These are phyloP conservation scores for Aricia artaxerxes DNA, from an alignment of 2,888 invertebrate species.

Conservation along the genomic window DNA sequence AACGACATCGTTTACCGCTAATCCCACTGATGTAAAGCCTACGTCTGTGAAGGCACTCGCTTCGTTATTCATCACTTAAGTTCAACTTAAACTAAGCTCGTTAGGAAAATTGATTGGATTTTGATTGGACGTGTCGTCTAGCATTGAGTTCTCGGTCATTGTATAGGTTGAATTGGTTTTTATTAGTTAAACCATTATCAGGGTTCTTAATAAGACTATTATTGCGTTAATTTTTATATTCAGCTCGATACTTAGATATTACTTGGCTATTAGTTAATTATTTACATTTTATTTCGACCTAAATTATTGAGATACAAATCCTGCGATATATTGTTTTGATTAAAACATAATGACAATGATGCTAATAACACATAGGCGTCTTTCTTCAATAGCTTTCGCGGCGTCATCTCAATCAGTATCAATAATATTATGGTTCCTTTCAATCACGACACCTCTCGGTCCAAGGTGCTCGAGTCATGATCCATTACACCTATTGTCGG, in stretches of 20 bases:
- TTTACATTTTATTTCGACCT: not conserved
- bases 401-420: not conserved
- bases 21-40: not conserved
- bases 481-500: slow-evolving; percentile 26
- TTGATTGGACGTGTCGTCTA: not conserved
- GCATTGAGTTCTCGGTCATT: not conserved
- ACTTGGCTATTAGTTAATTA: too few species aligned
- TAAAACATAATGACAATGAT: not conserved
- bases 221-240: too few species aligned
- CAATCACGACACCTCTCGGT: not conserved
- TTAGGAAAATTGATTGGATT: not conserved
- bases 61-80: not conserved
- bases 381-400: not conserved
- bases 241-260: too few species aligned
- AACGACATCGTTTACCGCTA: slow-evolving; percentile 5
- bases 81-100: not conserved
- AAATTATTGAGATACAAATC: too few species aligned
- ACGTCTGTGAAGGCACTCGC: not conserved
- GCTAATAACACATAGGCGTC: not conserved
- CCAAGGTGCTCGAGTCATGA: not conserved
- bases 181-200: not conserved
- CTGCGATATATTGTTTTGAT: too few species aligned
- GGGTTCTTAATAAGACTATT: not conserved
- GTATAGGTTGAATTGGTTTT: not conserved
- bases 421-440: not conserved